These are phyloP conservation scores for Dascyllus trimaculatus DNA, from an alignment of 2,113 vertebrate species.

Conservation along the genomic window DNA sequence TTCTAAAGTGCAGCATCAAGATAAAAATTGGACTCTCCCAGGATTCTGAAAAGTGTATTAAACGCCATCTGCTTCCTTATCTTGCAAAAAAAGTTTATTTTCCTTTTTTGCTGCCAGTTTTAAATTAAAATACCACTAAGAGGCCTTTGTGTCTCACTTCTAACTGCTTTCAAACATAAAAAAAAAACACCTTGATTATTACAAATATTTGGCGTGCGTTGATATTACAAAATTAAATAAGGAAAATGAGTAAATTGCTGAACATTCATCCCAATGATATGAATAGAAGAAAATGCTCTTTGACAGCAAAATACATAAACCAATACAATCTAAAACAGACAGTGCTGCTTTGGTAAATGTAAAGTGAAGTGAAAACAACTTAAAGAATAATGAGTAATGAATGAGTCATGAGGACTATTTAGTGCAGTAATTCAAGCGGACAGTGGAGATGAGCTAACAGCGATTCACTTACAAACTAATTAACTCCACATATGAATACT, in stretches of 20 bases:
- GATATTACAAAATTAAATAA: too few species aligned
- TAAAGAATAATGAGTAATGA: constrained; percentile 10
- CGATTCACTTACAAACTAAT: constrained; percentile 52
- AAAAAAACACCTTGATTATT: too few species aligned
- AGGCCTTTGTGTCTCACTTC: neutral
- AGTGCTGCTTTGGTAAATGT: neutral
- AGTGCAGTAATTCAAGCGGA: constrained; percentile 48
- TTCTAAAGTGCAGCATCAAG: neutral
- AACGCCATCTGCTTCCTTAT: constrained; percentile 24
- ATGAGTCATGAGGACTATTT: constrained; percentile 22
- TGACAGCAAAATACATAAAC: too few species aligned
- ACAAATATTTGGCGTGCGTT: too few species aligned
- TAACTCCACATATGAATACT: constrained; percentile 61
- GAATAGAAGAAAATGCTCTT: neutral
- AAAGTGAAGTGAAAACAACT: constrained; percentile 21
- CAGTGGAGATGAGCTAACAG: constrained; percentile 7
- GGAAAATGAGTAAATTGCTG: too few species aligned
- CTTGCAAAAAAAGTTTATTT: neutral
- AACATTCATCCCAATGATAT: neutral
- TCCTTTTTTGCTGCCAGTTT: neutral
- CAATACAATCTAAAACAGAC: neutral
- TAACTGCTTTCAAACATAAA: too few species aligned
- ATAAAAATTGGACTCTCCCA: constrained; percentile 15
- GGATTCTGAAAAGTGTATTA: constrained; percentile 8
- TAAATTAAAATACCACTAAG: constrained; percentile 5